These are phyloP conservation scores for Cryptotermes secundus DNA, from an alignment of 1,140 invertebrate species.

Conservation along the genomic window DNA sequence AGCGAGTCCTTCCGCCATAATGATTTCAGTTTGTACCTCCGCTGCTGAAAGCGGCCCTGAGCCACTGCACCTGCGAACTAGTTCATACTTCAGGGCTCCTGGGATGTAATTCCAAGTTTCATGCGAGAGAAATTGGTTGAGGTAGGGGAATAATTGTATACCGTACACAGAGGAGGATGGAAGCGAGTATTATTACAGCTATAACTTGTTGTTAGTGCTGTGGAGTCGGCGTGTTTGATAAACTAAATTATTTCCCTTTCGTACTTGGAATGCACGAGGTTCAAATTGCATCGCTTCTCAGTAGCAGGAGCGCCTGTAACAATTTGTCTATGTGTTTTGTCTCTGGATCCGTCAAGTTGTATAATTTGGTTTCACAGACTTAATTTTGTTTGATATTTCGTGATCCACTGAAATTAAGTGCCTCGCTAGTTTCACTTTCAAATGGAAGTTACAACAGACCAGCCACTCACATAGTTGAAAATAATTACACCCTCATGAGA, in stretches of 20 bases:
- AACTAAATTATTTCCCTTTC: slow-evolving; percentile 3
- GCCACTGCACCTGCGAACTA: slow-evolving; percentile 2
- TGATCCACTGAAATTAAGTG: not conserved
- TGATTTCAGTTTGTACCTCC: slow-evolving; percentile 2
- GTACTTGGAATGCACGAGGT: not conserved
- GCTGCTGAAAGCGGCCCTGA: not conserved
- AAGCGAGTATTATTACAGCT: not conserved
- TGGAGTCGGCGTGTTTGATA: not conserved
- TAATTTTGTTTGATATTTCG: not conserved
- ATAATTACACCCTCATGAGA: too few species aligned
- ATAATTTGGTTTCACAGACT: not conserved
- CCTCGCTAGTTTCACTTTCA: not conserved
- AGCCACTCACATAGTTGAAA: too few species aligned
- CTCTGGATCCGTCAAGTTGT: not conserved
- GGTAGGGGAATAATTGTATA: not conserved
- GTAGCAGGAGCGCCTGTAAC: not conserved
- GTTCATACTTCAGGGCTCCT: not conserved
- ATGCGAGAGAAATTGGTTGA: not conserved
- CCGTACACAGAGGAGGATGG: not conserved
- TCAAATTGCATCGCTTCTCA: not conserved
- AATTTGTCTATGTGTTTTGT: not conserved
- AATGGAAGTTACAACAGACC: too few species aligned
- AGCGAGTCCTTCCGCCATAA: not conserved
- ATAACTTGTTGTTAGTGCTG: not conserved
- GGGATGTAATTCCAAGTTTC: not conserved